Base-by-base conservation (phyloP, 1,140 invertebrate species). In the Drosophila lacertosa region DNA sequence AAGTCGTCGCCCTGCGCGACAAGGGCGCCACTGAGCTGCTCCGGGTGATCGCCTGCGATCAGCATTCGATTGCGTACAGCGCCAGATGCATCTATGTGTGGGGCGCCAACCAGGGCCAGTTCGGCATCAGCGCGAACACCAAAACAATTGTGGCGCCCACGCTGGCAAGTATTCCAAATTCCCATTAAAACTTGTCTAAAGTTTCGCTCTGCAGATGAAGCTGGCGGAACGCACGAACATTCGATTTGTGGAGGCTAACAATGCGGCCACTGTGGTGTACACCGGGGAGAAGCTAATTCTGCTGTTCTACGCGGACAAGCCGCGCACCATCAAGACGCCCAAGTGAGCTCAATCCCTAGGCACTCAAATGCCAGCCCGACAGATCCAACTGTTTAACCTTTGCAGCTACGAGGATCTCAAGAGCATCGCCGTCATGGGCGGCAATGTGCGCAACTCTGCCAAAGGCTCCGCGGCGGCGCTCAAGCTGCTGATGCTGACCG, bases 21-120 rank as follows among this genome's bases (percentile, higher is more conserved):
- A 72, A 73, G 22, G 74, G 70, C 40, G 81, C 76, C 4, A 69
- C 22, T 9, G 67, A 59, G 2, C 48, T 91, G 16, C 2, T 64
- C 33, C 62, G 69, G 10, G 89, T 91, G 5, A 89, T 91, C 45
- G 93, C 93, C 13, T 91, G 92, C 42, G 91, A 67, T 94, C 81
- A 94, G 82, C 95, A 96, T 90, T 94, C 95, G 15, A 93, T 95
- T 6, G 92, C 95, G 2, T 95, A 93, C 90, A 93, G 92, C 22
- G 62, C 77, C 13, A 90, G 92, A 50, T 89, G 89, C 50, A 80
- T 95, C 24, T 80, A 77, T 82, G 20, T 95, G 1, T 95, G 94
- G 93, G 95, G 95, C 26, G 91, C 95, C 4, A 95, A 96, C 92
- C 93, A 93, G 60, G 95, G 95, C 20, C 95, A 96, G 90, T 91